Percentiles rank a stretch among this genome's conserved stretches.
Conservation (phyloP, 2,888 invertebrate genomes). For the Zygogramma bicolorata region DNA sequence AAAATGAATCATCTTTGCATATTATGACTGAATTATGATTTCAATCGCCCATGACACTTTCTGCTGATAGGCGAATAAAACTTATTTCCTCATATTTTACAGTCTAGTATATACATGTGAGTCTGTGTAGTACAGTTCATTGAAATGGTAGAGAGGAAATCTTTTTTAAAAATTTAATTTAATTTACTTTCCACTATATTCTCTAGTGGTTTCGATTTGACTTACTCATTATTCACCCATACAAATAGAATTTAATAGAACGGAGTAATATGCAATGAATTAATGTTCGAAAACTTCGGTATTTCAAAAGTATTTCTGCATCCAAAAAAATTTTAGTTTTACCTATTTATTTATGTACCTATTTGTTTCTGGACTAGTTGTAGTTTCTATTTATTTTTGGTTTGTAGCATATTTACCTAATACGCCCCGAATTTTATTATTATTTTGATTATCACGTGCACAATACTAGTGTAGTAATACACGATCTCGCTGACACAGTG, state of each 20-base stretch:
- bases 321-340: neutral
- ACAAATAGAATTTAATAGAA: neutral
- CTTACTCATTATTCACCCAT: too few species aligned
- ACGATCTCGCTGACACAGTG: constrained; percentile 65
- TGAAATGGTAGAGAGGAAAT: too few species aligned
- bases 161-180: too few species aligned
- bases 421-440: constrained; percentile 38
- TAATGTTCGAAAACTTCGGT: neutral
- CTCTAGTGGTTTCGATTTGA: neutral
- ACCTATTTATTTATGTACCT: constrained; percentile 17
- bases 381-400: constrained; percentile 47
- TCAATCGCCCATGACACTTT: too few species aligned
- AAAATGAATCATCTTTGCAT: neutral
- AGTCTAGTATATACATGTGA: too few species aligned
- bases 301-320: neutral
- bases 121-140: too few species aligned
- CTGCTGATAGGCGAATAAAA: too few species aligned
- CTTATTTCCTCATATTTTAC: too few species aligned
- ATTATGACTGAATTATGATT: too few species aligned
- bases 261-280: neutral
- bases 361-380: constrained; percentile 55
- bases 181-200: neutral
- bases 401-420: constrained; percentile 53
- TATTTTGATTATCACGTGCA: constrained; percentile 59
- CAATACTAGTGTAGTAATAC: constrained; percentile 61